phyloP scores from a whole-genome alignment of 2,888 invertebrate species.

The Physocephala rufipes region DNA sequence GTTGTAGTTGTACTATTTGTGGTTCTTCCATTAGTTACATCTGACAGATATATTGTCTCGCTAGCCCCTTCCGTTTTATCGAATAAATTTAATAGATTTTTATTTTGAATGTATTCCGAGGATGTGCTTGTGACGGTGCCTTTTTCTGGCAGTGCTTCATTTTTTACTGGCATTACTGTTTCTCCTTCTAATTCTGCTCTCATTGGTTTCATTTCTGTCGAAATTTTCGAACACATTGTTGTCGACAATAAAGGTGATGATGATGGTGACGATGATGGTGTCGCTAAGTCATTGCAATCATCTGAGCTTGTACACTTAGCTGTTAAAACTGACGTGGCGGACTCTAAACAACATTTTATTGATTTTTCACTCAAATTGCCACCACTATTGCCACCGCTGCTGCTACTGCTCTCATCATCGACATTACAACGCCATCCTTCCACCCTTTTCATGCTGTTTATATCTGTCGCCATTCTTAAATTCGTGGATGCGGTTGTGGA shows the following conservation, averaged over 20 bases:
- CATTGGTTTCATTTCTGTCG: too few species aligned
- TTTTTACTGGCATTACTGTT: not conserved
- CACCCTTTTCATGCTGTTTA: constrained; percentile 26
- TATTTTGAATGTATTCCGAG: constrained; percentile 10
- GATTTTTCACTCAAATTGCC: constrained; percentile 30
- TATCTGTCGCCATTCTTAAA: not conserved
- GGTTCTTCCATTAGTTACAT: constrained; percentile 5
- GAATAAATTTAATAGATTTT: too few species aligned
- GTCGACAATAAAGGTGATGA: constrained; percentile 23
- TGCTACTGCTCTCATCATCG: constrained; percentile 25
- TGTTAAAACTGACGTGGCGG: constrained; percentile 24
- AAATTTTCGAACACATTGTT: constrained; percentile 21
- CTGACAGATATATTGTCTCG: not conserved
- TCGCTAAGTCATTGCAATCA: constrained; percentile 40
- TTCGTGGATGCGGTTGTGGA: constrained; percentile 17
- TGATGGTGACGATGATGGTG: constrained; percentile 29
- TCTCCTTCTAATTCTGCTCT: too few species aligned
- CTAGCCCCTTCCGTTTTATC: not conserved
- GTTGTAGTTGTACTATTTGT: not conserved
- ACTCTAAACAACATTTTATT: constrained; percentile 16
- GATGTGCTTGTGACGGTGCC: not conserved
- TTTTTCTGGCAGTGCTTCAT: not conserved
- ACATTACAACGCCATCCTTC: constrained; percentile 34
- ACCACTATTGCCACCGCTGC: not conserved
- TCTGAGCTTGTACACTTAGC: not conserved